Evolutionary conservation across 2,888 invertebrate genomes (phyloP).

Genomic region (Oxyscelio sp.): DNA sequence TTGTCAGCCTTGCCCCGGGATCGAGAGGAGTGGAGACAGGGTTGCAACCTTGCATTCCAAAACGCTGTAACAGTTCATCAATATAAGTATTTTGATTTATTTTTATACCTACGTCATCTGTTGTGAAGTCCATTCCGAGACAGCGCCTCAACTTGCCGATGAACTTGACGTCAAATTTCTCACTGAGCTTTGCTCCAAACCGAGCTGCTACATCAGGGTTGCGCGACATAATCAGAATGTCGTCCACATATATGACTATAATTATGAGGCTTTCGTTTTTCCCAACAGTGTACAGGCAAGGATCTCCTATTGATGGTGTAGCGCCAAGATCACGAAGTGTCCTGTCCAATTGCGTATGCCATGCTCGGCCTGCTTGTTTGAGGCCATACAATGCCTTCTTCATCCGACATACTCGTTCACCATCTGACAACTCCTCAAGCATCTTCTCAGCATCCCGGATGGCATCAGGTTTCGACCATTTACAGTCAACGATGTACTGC

Average conservation of each 20-base stretch:
- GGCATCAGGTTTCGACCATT: too few relatives aligned
- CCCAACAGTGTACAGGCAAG: neutral
- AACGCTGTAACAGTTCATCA: too few relatives aligned
- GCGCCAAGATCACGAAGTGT: neutral
- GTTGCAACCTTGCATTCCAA: too few relatives aligned
- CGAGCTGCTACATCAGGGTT: neutral
- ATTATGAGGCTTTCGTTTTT: neutral
- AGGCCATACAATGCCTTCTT: slow-evolving; percentile 25
- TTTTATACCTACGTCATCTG: neutral
- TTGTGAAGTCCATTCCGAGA: neutral
- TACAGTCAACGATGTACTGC: too few relatives aligned
- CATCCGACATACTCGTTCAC: slow-evolving; percentile 1
- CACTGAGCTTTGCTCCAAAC: neutral
- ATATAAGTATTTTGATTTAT: neutral
- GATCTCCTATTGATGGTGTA: neutral
- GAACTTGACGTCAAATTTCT: neutral
- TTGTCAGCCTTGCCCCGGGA: slow-evolving; percentile 4
- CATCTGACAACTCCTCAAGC: neutral
- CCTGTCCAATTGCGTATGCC: neutral
- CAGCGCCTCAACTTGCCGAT: neutral
- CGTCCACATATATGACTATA: too few relatives aligned
- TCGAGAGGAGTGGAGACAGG: slow-evolving; percentile 10
- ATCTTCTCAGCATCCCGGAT: neutral
- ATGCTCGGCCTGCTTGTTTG: slow-evolving; percentile 23
- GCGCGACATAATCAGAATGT: too few relatives aligned